Conservation (phyloP, 2,113 vertebrate genomes). For the Acrocephalus arundinaceus region DNA sequence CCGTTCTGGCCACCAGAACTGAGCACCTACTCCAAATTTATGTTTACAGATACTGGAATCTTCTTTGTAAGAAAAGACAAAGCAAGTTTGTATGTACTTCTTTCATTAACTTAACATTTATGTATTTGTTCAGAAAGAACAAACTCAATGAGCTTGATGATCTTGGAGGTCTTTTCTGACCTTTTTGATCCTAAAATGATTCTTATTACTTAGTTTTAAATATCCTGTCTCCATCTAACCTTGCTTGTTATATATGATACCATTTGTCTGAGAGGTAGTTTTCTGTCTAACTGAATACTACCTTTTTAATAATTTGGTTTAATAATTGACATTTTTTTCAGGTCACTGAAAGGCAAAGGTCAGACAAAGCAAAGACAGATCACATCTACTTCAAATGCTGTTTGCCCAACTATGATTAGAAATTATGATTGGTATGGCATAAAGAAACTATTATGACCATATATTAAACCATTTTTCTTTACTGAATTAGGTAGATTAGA, state of each 20-base stretch:
- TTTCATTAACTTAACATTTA: background rate
- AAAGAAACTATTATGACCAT: background rate
- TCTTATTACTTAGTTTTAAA: background rate
- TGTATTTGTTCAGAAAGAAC: background rate
- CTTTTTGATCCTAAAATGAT: background rate
- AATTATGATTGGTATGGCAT: background rate
- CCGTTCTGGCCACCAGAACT: background rate
- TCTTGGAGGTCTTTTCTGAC: background rate
- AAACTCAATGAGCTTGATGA: background rate
- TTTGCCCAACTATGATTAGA: background rate
- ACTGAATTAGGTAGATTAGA: background rate
- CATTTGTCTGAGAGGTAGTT: background rate
- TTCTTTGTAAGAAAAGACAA: background rate
- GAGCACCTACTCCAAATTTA: rapidly evolving
- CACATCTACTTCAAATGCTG: background rate
- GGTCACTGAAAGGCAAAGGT: background rate
- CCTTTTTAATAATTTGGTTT: background rate
- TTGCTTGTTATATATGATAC: background rate
- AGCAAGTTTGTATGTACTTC: background rate
- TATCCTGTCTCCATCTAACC: background rate
- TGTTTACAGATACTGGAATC: background rate
- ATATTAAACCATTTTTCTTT: background rate
- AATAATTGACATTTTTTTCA: background rate
- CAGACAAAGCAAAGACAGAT: background rate
- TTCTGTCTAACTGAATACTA: background rate